Conservation (phyloP, 1,140 invertebrate species). For the Heliothis subflexa region DNA sequence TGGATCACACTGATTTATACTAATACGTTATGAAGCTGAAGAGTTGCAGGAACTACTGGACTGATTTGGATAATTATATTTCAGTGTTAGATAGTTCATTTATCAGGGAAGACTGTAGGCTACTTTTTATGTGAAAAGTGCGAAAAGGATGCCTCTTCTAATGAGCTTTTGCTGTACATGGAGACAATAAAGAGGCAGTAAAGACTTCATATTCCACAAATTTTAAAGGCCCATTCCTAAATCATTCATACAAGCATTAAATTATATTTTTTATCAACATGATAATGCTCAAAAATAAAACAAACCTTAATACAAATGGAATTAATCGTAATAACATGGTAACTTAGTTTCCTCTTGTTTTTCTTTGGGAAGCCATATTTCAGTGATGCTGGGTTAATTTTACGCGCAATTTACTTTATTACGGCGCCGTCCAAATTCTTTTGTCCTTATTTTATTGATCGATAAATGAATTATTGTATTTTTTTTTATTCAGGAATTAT, state of each 20-base stretch:
- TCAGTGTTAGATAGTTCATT: too few species aligned
- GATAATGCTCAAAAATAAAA: background rate
- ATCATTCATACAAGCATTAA: background rate
- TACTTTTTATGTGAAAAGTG: too few species aligned
- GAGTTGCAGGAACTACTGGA: too few species aligned
- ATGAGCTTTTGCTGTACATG: too few species aligned
- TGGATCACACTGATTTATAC: too few species aligned
- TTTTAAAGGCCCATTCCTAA: background rate
- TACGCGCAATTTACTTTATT: slow-evolving; percentile 65
- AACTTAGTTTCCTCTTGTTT: background rate
- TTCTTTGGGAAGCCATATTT: slow-evolving; percentile 49
- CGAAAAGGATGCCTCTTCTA: too few species aligned
- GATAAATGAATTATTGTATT: slow-evolving; percentile 39
- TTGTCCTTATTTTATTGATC: slow-evolving; percentile 53
- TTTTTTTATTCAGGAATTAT: slow-evolving; percentile 1
- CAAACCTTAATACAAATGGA: slow-evolving; percentile 23
- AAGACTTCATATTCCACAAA: background rate
- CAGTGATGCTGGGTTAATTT: slow-evolving; percentile 57
- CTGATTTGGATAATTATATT: too few species aligned
- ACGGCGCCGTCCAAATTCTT: slow-evolving; percentile 55
- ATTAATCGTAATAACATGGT: slow-evolving; percentile 37
- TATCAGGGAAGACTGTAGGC: too few species aligned
- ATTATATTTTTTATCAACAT: background rate
- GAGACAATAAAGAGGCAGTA: too few species aligned
- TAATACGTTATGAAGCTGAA: too few species aligned